These are phyloP conservation scores for Hylomyscus alleni DNA, from an alignment of 2,797 vertebrate genomes.

Conservation along the genomic window DNA sequence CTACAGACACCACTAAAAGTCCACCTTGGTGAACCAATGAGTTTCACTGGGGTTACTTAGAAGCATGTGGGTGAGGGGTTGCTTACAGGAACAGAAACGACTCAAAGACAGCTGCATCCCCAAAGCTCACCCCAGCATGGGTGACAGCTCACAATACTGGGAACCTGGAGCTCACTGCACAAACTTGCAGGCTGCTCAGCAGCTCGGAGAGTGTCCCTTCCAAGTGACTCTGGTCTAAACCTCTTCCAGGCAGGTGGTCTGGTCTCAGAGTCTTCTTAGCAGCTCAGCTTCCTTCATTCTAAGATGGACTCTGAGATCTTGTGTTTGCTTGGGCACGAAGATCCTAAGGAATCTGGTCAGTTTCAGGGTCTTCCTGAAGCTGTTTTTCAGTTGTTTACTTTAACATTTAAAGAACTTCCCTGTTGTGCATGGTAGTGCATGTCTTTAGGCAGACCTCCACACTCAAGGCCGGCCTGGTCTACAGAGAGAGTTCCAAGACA, in stretches of 20 bases:
- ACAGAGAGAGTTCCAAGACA: background rate
- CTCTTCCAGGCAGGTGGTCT: background rate
- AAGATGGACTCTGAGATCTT: background rate
- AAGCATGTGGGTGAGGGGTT: background rate
- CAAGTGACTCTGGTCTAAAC: background rate
- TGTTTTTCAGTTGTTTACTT: background rate
- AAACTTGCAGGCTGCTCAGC: background rate
- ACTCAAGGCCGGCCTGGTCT: background rate
- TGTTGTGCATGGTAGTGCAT: background rate
- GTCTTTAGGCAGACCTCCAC: background rate
- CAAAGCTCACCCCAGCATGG: background rate
- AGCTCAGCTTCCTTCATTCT: background rate
- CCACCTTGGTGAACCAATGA: background rate
- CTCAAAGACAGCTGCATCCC: background rate
- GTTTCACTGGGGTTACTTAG: background rate
- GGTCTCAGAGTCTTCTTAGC: background rate
- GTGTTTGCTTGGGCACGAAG: background rate
- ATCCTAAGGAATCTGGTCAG: background rate
- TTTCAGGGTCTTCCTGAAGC: background rate
- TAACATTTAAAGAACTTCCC: background rate
- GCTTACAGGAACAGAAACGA: background rate
- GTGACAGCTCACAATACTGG: background rate
- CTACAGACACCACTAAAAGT: background rate
- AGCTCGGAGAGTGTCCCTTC: background rate
- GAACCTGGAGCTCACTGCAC: background rate